phyloP scores from a whole-genome alignment of 1,140 invertebrate genomes.

The Amphibalanus amphitrite region DNA sequence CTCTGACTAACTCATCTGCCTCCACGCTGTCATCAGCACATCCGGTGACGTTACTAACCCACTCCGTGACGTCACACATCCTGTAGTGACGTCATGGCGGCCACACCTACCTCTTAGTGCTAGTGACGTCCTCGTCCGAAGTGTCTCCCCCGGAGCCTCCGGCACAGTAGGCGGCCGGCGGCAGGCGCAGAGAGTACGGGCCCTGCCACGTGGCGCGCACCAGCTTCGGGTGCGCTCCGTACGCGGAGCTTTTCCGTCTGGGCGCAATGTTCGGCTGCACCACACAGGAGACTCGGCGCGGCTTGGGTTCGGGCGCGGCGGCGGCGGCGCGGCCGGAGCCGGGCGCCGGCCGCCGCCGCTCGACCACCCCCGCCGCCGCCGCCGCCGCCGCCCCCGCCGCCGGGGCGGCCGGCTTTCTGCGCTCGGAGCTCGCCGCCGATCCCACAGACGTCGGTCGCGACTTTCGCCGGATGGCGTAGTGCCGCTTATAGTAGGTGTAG shows the following conservation, averaged over 20 bases:
- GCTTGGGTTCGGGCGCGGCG: too few species aligned
- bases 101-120: background rate
- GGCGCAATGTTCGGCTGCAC: background rate
- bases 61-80: too few species aligned
- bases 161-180: background rate
- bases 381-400: too few species aligned
- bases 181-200: background rate
- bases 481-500: conserved; percentile 3
- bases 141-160: background rate
- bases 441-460: background rate
- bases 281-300: background rate
- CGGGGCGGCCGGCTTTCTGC: too few species aligned
- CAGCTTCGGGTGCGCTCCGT: background rate
- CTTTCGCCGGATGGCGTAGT: conserved; percentile 1
- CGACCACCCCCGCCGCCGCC: too few species aligned
- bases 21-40: too few species aligned
- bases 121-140: background rate
- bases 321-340: too few species aligned
- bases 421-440: too few species aligned
- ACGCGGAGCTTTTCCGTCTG: background rate
- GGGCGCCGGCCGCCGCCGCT: too few species aligned
- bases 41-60: too few species aligned
- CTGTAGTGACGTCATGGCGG: background rate
- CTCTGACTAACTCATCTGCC: too few species aligned
- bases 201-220: background rate